Conservation (phyloP, 1,140 invertebrate species). For the Nasonia giraulti region DNA sequence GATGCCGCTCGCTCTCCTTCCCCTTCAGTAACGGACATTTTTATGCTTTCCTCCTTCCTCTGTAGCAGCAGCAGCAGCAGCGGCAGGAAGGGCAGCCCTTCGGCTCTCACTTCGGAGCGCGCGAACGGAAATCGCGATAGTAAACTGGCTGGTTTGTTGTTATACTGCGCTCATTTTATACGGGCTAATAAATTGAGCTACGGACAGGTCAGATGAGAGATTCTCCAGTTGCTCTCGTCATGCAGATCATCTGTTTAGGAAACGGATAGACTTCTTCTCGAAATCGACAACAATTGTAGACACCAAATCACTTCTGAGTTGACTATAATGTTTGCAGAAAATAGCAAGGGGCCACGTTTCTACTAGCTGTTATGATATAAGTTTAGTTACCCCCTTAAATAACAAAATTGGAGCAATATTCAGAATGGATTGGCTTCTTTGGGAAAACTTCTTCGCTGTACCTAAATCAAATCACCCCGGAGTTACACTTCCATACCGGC, state of each 20-base stretch:
- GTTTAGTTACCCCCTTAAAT: too few species aligned
- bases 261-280: neutral
- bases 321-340: too few species aligned
- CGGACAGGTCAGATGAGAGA: constrained; percentile 16
- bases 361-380: too few species aligned
- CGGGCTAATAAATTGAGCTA: constrained; percentile 41
- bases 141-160: constrained; percentile 35
- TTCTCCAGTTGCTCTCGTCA: neutral
- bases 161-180: constrained; percentile 21
- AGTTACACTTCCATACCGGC: neutral
- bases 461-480: neutral
- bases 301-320: too few species aligned
- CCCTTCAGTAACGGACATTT: constrained; percentile 15
- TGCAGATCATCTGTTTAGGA: neutral
- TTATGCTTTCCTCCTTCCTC: neutral
- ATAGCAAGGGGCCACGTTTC: too few species aligned
- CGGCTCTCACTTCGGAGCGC: neutral
- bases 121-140: constrained; percentile 45
- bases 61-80: neutral
- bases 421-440: neutral
- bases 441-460: neutral
- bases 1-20: neutral
- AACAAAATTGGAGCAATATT: neutral
- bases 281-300: too few species aligned
- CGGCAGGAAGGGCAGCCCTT: neutral